Conservation (phyloP, 2,888 invertebrate species). For the Nymphalis urticae region DNA sequence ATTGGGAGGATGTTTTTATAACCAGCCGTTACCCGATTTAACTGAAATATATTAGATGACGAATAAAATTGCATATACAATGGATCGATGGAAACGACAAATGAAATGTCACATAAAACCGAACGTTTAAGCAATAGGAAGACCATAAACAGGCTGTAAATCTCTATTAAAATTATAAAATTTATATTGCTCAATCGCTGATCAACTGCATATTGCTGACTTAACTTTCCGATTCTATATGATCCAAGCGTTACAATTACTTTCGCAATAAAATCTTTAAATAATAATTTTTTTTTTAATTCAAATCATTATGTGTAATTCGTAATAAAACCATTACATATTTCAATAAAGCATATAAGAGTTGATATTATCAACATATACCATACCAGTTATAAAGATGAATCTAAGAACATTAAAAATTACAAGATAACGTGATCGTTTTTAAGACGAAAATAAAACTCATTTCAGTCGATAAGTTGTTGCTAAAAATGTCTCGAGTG, state of each 20-base stretch:
- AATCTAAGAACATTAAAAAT: not conserved
- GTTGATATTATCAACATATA: no score
- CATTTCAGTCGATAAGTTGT: not conserved
- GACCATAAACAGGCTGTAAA: not conserved
- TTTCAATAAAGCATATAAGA: no score
- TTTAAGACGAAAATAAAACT: slow-evolving; percentile 8
- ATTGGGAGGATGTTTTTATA: slow-evolving; percentile 59
- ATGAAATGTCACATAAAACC: not conserved
- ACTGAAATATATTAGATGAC: slow-evolving; percentile 35
- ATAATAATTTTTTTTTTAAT: no score
- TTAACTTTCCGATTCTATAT: no score
- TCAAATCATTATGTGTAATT: no score
- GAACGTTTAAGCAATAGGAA: not conserved
- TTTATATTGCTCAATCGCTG: no score
- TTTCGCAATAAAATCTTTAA: no score
- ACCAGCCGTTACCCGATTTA: slow-evolving; percentile 56
- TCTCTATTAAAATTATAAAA: no score
- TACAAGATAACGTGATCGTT: not conserved
- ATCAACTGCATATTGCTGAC: no score
- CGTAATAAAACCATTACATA: no score
- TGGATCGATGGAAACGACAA: not conserved
- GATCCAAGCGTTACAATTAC: no score
- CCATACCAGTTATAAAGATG: no score
- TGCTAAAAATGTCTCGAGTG: slow-evolving; percentile 5
- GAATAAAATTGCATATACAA: not conserved